Base-by-base conservation (phyloP, 53 echinoderm and acorn worm genomes). In the Luidia sarsii region DNA sequence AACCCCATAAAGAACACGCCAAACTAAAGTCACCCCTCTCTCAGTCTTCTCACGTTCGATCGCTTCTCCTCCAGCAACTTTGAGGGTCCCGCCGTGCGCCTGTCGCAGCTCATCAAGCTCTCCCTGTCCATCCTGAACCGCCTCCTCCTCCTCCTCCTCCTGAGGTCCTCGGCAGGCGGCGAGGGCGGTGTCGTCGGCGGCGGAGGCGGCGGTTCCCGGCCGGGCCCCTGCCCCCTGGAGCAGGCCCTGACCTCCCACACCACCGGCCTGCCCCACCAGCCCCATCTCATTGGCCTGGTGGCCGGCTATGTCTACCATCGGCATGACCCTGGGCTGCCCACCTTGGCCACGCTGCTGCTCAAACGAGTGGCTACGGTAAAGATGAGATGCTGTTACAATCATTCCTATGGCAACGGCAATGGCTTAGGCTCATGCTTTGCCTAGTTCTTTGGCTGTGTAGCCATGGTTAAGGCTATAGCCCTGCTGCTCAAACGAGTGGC, bases 251-350 rank as follows among this genome's bases (percentile, higher is more conserved):
- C 96, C 13, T 86, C 92, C 19, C 96, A 96, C 23, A 85, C 93
- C 49, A 96, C 90, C 1, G 92, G 92, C 57, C 50, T 96, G 41
- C 93, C 92, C 39, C 96, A 96, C 38, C 96, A 96, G 57, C 90
- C 92, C n/a, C 96, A 92, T 20, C 83, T 96, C 25, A 86, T 96
- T 0, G 96, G 93, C 0, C 86, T 92, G 8, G 91, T 96, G 28
- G 93, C 96, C 0, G 86, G 93, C 3, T 96, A 96, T 52, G 93
- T 96, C 67, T 96, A 96, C 45, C 96, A 96, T 50, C 85, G 84
- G 31, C 88, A 87, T 69, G 93, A 96, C 60, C 90, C 96, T 10
- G 37, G 88, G 57, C 65, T 96, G 14, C 93, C 96, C 14, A 93
- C 92, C 4, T 89, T 96, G 48, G 93, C 96, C 16, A 92, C 90